phyloP scores from a whole-genome alignment of 2,797 vertebrate genomes.

The Gymnodraco acuticeps region DNA sequence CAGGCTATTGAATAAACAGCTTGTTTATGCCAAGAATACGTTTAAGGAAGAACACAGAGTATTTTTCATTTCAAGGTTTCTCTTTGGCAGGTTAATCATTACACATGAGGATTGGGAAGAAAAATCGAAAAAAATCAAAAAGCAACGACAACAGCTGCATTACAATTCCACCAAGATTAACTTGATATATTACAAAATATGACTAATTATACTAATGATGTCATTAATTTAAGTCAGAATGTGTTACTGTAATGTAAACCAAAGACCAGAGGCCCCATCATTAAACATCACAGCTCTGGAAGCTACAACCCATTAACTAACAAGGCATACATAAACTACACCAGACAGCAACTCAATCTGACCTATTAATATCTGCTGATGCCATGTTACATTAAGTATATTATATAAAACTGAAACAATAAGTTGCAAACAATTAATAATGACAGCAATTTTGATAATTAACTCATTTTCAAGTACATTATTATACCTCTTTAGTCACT shows the following conservation, averaged over 20 bases:
- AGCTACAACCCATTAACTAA: slow-evolving; percentile 26
- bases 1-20: slow-evolving; percentile 44
- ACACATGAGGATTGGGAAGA: slow-evolving; percentile 27
- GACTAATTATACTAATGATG: slow-evolving; percentile 28
- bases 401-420: neutral
- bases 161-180: slow-evolving; percentile 24
- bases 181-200: slow-evolving; percentile 27
- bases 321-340: slow-evolving; percentile 20
- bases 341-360: slow-evolving; percentile 8
- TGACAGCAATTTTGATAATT: neutral
- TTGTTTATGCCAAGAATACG: slow-evolving; percentile 40
- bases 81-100: slow-evolving; percentile 33
- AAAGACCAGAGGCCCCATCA: slow-evolving; percentile 21
- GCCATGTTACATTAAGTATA: neutral
- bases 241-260: slow-evolving; percentile 37
- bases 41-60: slow-evolving; percentile 36
- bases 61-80: slow-evolving; percentile 49
- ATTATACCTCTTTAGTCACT: neutral
- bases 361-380: neutral
- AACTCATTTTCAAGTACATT: neutral
- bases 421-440: neutral
- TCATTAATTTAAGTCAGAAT: slow-evolving; percentile 38
- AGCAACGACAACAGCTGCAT: neutral
- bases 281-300: slow-evolving; percentile 34
- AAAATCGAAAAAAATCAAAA: neutral